Conservation (phyloP, 2,888 invertebrate genomes). For the Petrolisthes cinctipes region DNA sequence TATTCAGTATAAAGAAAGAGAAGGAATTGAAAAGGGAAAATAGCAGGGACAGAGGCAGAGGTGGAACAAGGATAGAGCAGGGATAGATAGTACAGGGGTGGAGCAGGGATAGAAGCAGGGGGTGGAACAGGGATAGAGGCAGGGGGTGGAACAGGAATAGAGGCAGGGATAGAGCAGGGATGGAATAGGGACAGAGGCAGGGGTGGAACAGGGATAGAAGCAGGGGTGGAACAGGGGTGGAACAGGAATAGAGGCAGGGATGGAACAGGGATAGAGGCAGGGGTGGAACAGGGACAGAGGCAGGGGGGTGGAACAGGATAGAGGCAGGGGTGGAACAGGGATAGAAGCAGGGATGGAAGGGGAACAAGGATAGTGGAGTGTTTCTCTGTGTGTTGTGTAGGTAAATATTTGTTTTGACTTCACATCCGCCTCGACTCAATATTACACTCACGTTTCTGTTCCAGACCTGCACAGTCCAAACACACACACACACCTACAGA, state of each 20-base stretch:
- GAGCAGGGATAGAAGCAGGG: neutral
- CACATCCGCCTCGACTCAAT: no score
- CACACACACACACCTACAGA: no score
- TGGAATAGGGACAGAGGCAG: neutral
- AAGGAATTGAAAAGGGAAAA: neutral
- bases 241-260: neutral
- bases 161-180: neutral
- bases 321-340: neutral
- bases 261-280: neutral
- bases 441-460: no score
- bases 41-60: neutral
- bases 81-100: neutral
- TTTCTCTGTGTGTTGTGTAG: neutral
- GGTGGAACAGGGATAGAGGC: neutral
- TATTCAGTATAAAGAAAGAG: neutral
- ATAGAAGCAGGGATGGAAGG: neutral
- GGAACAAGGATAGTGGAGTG: neutral
- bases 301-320: neutral
- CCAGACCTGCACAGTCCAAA: no score
- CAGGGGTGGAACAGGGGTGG: neutral
- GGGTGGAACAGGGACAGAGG: neutral
- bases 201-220: neutral
- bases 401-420: neutral
- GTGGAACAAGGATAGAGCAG: neutral
- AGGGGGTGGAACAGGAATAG: neutral